Evolutionary conservation across 2,113 vertebrate species (phyloP).

Genomic region (Sphyrna mokarran): DNA sequence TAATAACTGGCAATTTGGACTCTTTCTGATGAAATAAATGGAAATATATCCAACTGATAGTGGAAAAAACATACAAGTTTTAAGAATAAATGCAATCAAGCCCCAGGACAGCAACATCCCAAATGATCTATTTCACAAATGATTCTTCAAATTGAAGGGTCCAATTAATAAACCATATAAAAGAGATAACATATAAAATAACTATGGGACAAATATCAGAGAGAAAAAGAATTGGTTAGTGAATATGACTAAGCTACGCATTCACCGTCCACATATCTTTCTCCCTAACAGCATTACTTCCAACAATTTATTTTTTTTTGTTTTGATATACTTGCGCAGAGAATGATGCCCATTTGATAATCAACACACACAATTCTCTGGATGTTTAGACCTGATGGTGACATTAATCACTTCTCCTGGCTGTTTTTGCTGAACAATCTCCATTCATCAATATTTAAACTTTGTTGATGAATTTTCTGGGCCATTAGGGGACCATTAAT

Average conservation of each 20-base stretch:
- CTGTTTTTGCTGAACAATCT: not conserved
- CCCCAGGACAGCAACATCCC: not conserved
- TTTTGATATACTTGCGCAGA: not conserved
- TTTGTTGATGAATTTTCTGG: not conserved
- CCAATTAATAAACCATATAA: not conserved
- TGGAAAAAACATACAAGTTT: not conserved
- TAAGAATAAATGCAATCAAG: not conserved
- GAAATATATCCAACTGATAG: not conserved
- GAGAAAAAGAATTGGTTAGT: not conserved
- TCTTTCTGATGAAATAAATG: not conserved
- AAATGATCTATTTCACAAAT: not conserved
- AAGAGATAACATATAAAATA: not conserved
- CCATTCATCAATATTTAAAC: not conserved
- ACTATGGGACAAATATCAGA: not conserved
- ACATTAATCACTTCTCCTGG: not conserved
- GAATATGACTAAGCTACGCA: not conserved
- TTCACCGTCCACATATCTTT: not conserved
- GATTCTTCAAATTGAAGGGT: not conserved
- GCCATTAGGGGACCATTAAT: not conserved
- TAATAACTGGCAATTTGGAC: not conserved
- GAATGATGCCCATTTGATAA: not conserved
- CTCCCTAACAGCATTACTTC: not conserved
- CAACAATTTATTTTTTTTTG: not conserved
- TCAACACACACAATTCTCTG: not conserved
- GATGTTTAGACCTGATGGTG: not conserved